phyloP scores from a whole-genome alignment of 2,797 vertebrate species.

The Chromis chromis region DNA sequence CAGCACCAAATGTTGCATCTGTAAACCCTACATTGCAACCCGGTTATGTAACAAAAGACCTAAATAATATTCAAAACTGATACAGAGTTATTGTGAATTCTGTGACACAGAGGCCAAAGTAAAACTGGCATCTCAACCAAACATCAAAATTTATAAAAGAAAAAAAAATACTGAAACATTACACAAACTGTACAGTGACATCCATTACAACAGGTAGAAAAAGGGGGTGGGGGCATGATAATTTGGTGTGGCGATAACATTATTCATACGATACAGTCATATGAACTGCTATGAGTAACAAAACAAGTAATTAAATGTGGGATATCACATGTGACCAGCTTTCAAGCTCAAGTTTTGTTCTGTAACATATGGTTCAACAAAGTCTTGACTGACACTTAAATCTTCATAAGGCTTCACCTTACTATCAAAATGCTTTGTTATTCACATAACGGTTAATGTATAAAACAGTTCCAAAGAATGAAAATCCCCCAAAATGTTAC shows the following conservation, averaged over 20 bases:
- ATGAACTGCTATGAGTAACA: conserved; percentile 81
- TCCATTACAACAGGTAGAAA: conserved; percentile 88
- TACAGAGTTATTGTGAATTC: conserved; percentile 77
- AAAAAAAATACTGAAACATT: conserved; percentile 86
- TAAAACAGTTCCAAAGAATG: conserved; percentile 76
- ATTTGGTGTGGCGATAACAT: conserved; percentile 85
- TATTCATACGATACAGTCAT: conserved; percentile 81
- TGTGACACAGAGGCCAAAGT: conserved; percentile 79
- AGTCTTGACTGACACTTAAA: conserved; percentile 77
- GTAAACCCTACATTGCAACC: conserved; percentile 74
- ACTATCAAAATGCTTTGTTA: conserved; percentile 83
- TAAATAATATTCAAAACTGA: conserved; percentile 81
- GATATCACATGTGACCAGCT: conserved; percentile 75
- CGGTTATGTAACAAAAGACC: conserved; percentile 80
- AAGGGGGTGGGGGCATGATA: conserved; percentile 73
- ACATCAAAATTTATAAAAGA: conserved; percentile 82
- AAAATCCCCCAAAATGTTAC: conserved; percentile 67
- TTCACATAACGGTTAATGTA: conserved; percentile 78
- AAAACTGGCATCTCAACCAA: conserved; percentile 78
- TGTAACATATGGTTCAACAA: conserved; percentile 79
- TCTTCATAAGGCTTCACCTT: conserved; percentile 82
- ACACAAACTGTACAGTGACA: conserved; percentile 91
- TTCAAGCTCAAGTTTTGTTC: conserved; percentile 78
- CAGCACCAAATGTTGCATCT: conserved; percentile 73
- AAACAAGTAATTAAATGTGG: conserved; percentile 77